Base-by-base conservation (phyloP, 2,888 invertebrate species). In the Tuta absoluta region DNA sequence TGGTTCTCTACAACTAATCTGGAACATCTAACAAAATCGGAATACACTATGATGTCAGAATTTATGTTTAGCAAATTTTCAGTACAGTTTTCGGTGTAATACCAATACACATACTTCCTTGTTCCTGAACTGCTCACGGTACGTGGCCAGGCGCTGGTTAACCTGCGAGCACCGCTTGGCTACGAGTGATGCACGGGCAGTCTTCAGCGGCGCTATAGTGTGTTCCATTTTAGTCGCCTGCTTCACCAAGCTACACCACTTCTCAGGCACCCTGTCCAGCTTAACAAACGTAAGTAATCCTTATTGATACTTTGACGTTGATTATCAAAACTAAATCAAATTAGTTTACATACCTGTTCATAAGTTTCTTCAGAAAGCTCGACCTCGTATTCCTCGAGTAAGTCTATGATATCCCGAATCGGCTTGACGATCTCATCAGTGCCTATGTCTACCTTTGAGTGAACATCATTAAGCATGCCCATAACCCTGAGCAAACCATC, bases 341-440 rank as follows among this genome's bases (percentile, higher is more conserved):
- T 33, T 10, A 1, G 33, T 33, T 33, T 33, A 17, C 33, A 63
- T 74, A 95, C 95, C 92, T 96, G 95, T 53, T 96, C 93, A 71
- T 95, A 93, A 0, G 94, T 92, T 70, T 95, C 95, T 71, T 98
- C 97, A 0, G 95, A 93, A 84, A 98, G 95, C 73, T 97, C 96
- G 21, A 97, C 96, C n/a, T 96, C 95, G 75, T 98, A 98, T 0
- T 94, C 93, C 76, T 95, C 95, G 10, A 98, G 92, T 10, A 98
- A 91, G 67, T 97, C 95, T 59, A 98, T 97, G 51, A 96, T 97
- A 72, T 96, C 95, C 67, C 95, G 94, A 0, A 98, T 87, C 0
- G 98, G 98, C 37, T 96, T 97, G 81, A 98, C 98, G 96, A 98
- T 97, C 49, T 93, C 93, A 72, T 98, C 97, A 0, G 98, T 98